Evolutionary conservation across 2,113 vertebrate genomes (phyloP).

Genomic region (Agelaius phoeniceus): DNA sequence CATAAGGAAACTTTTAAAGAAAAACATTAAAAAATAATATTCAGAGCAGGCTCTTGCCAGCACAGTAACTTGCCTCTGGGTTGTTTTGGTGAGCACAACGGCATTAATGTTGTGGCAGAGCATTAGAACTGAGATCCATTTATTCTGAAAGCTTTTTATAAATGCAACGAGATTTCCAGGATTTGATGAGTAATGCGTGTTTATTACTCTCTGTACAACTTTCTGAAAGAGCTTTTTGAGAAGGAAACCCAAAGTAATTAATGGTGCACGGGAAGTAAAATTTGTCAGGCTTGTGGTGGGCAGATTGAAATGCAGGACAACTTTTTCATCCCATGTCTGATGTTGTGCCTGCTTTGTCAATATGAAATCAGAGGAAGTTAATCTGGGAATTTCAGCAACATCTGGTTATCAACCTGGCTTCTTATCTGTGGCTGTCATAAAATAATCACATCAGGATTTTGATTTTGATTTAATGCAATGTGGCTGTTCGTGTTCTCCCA

Average conservation of each 20-base stretch:
- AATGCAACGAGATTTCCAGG: constrained; percentile 46
- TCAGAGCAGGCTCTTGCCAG: neutral
- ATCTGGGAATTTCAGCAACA: constrained; percentile 18
- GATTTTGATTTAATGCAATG: neutral
- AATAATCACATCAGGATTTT: neutral
- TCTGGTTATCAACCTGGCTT: neutral
- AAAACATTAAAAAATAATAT: neutral
- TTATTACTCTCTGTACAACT: constrained; percentile 26
- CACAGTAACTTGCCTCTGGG: neutral
- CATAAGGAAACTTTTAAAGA: neutral
- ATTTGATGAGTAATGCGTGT: constrained; percentile 49
- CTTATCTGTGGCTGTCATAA: neutral
- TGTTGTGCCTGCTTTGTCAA: neutral
- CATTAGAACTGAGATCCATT: constrained; percentile 47
- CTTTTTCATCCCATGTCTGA: neutral
- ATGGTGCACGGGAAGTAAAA: constrained; percentile 26
- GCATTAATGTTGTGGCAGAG: constrained; percentile 36
- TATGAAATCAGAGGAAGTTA: neutral
- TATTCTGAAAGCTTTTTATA: constrained; percentile 49
- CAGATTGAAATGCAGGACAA: neutral
- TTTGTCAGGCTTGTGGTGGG: neutral
- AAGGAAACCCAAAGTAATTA: constrained; percentile 40
- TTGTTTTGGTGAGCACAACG: neutral
- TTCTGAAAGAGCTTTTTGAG: constrained; percentile 65
- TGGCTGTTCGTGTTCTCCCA: neutral